phyloP scores from a whole-genome alignment of 2,888 invertebrate species.

The Clunio marinus region DNA sequence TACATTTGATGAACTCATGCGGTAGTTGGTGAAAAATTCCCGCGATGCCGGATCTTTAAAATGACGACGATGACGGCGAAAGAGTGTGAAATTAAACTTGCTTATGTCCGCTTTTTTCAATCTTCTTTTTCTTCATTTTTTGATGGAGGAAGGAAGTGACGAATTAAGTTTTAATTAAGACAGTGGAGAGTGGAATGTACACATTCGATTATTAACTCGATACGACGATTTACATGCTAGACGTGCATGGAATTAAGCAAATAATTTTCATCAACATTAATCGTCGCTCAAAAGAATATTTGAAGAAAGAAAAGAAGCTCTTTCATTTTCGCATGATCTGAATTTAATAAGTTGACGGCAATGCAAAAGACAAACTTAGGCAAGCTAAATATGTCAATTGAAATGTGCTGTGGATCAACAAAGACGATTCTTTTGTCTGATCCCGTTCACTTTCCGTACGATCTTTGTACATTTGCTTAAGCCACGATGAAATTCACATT shows the following conservation, averaged over 20 bases:
- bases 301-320: background rate
- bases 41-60: background rate
- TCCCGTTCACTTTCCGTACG: background rate
- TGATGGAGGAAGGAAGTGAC: slow-evolving; percentile 11
- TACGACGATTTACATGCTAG: background rate
- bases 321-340: background rate
- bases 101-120: too few species aligned
- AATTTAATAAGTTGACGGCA: slow-evolving; percentile 17
- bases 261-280: background rate
- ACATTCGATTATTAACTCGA: background rate
- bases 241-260: slow-evolving; percentile 6
- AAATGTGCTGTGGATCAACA: background rate
- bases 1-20: background rate
- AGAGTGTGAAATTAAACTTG: background rate
- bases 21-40: too few species aligned
- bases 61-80: too few species aligned
- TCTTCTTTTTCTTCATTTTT: background rate
- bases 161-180: slow-evolving; percentile 19
- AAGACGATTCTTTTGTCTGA: background rate
- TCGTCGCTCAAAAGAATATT: background rate
- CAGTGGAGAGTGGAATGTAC: background rate
- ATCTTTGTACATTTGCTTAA: background rate
- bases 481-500: background rate
- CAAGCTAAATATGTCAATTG: background rate
- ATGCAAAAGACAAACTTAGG: too few species aligned